phyloP scores from a whole-genome alignment of 2,888 invertebrate genomes.

The Caradrina kadenii region DNA sequence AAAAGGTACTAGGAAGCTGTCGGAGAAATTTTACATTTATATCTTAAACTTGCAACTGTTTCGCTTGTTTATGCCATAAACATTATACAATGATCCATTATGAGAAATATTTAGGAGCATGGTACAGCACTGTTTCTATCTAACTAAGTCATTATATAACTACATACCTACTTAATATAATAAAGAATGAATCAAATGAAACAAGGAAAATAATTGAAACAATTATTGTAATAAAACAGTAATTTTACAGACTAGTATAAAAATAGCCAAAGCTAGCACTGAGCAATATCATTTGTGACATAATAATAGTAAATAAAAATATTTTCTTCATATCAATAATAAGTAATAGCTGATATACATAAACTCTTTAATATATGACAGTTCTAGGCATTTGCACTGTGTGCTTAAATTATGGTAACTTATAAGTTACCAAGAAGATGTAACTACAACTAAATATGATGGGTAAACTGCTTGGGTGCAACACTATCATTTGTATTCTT shows the following conservation, averaged over 20 bases:
- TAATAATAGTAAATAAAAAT: conserved; percentile 68
- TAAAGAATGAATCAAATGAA: conserved; percentile 52
- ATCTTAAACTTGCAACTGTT: no score
- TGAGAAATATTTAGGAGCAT: no score
- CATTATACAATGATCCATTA: no score
- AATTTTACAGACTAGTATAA: conserved; percentile 88
- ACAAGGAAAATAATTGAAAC: conserved; percentile 75
- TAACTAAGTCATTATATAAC: no score
- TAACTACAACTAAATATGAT: conserved; percentile 80
- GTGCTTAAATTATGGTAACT: conserved; percentile 70
- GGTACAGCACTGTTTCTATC: no score
- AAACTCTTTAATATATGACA: conserved; percentile 54
- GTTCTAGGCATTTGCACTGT: conserved; percentile 73
- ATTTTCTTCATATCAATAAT: conserved; percentile 59
- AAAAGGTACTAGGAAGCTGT: no score
- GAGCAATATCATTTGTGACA: conserved; percentile 87
- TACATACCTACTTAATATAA: not conserved
- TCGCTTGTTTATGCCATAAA: no score
- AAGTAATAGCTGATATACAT: conserved; percentile 51
- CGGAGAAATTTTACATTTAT: no score
- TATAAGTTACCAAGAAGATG: conserved; percentile 63
- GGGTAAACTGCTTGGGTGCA: conserved; percentile 83
- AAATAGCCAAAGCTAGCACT: conserved; percentile 88
- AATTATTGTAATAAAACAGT: conserved; percentile 83
- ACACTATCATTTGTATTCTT: conserved; percentile 83